These are phyloP conservation scores for Chironex yamaguchii DNA, from an alignment of 30 jellyfish, hydroid and myxozoan genomes.

Conservation along the genomic window DNA sequence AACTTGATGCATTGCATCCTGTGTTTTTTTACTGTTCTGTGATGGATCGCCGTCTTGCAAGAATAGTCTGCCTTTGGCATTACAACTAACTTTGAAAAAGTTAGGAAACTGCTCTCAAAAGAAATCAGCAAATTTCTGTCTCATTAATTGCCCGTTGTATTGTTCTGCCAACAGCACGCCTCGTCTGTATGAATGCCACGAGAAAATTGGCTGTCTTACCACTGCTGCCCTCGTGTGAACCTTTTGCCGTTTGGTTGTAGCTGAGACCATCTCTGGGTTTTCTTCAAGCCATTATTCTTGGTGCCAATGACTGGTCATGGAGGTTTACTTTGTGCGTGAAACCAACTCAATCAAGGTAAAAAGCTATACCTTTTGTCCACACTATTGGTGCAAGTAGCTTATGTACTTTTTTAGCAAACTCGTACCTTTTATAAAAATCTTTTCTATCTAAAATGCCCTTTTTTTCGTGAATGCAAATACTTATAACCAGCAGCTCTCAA, in stretches of 20 bases:
- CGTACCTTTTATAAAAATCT: neutral
- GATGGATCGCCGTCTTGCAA: constrained; percentile 19
- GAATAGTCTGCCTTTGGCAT: constrained; percentile 1
- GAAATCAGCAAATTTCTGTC: constrained; percentile 48
- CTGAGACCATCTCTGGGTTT: constrained; percentile 35
- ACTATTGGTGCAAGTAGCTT: neutral
- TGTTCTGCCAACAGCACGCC: constrained; percentile 53
- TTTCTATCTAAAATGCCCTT: constrained; percentile 24
- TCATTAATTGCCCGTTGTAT: constrained; percentile 30
- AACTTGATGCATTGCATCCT: neutral
- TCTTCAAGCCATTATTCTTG: constrained; percentile 59
- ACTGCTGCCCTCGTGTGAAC: constrained; percentile 27
- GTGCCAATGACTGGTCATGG: constrained; percentile 56
- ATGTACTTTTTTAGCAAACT: constrained; percentile 27
- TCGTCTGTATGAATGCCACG: constrained; percentile 11
- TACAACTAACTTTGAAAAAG: neutral
- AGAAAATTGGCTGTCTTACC: constrained; percentile 19
- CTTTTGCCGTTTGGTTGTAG: constrained; percentile 34
- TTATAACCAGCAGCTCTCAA: constrained; percentile 1
- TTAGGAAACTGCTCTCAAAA: constrained; percentile 27
- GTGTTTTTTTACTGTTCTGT: neutral
- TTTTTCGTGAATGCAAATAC: constrained; percentile 34
- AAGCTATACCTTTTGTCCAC: constrained; percentile 45
- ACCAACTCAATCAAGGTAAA: constrained; percentile 65
- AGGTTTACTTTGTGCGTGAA: constrained; percentile 64